Evolutionary conservation across 2,113 vertebrate species (phyloP).

Genomic region (Gila orcuttii): DNA sequence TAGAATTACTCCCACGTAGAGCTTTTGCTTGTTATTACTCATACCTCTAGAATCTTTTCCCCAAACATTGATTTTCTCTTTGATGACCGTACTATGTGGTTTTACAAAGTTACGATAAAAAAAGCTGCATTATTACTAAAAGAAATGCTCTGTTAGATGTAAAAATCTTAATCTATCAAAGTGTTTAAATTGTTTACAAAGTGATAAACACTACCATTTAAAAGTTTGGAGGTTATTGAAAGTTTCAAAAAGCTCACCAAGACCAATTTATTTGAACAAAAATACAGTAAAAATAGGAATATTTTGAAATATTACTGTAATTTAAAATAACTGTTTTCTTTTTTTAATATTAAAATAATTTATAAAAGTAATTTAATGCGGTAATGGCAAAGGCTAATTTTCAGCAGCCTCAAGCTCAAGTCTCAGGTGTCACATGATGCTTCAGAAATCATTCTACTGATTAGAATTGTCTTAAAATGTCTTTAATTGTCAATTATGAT

Average conservation of each 20-base stretch:
- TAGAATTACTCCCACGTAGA: slow-evolving; percentile 25
- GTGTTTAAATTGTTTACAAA: not conserved
- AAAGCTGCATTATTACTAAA: not conserved
- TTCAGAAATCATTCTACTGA: too few species aligned
- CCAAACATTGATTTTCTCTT: not conserved
- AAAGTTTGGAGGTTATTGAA: not conserved
- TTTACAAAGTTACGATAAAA: not conserved
- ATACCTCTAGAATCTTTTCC: not conserved
- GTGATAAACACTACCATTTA: not conserved
- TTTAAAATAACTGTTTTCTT: not conserved
- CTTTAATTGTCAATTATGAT: too few species aligned
- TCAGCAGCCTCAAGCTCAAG: not conserved
- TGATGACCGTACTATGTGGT: not conserved
- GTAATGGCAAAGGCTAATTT: not conserved
- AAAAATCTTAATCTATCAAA: not conserved
- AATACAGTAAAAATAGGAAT: not conserved
- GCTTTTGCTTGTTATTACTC: slow-evolving; percentile 8
- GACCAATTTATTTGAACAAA: not conserved
- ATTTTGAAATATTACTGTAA: not conserved
- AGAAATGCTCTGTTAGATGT: not conserved
- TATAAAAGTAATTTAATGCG: not conserved
- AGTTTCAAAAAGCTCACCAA: not conserved
- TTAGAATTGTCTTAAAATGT: too few species aligned
- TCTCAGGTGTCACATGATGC: not conserved
- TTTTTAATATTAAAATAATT: not conserved